A percentile compares a stretch with the other conserved stretches of the same genome.
Evolutionary conservation across 2,113 vertebrate species (phyloP).

Genomic region (Cnemophilus loriae): DNA sequence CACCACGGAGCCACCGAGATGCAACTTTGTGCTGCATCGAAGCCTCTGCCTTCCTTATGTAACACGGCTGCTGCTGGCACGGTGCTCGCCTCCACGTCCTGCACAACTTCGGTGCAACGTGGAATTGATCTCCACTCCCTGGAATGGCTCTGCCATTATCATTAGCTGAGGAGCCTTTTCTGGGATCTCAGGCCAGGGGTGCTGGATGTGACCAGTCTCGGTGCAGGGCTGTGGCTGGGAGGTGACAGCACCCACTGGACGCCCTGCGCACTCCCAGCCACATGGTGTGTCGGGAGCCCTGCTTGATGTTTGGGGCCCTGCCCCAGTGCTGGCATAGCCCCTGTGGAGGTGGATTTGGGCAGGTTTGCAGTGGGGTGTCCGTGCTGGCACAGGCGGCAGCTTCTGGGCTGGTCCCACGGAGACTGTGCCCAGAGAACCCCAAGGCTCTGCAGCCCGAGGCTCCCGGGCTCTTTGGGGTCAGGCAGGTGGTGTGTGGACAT

Average conservation of each 20-base stretch:
- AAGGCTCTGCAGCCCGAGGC: not conserved
- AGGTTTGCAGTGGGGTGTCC: not conserved
- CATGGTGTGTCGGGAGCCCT: accelerated
- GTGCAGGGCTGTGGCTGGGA: not conserved
- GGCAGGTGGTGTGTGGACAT: accelerated
- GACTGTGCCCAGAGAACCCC: not conserved
- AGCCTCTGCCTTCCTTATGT: constrained; percentile 40
- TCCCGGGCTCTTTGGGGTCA: not conserved
- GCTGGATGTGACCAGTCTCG: accelerated
- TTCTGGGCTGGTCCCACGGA: accelerated
- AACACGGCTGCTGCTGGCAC: constrained; percentile 41
- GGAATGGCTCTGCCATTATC: not conserved
- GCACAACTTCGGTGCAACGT: constrained; percentile 1
- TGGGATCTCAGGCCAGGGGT: not conserved
- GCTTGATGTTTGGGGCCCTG: accelerated
- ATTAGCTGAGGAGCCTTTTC: not conserved
- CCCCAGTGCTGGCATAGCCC: accelerated
- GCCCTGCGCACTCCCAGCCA: accelerated
- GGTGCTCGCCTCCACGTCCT: constrained; percentile 17
- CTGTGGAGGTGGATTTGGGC: not conserved
- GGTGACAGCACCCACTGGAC: not conserved
- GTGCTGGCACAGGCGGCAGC: not conserved
- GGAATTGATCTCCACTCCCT: not conserved
- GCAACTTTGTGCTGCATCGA: constrained; percentile 47
- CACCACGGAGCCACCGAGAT: not conserved